phyloP scores from a whole-genome alignment of 2,113 vertebrate species.

The Bubo blakistoni region DNA sequence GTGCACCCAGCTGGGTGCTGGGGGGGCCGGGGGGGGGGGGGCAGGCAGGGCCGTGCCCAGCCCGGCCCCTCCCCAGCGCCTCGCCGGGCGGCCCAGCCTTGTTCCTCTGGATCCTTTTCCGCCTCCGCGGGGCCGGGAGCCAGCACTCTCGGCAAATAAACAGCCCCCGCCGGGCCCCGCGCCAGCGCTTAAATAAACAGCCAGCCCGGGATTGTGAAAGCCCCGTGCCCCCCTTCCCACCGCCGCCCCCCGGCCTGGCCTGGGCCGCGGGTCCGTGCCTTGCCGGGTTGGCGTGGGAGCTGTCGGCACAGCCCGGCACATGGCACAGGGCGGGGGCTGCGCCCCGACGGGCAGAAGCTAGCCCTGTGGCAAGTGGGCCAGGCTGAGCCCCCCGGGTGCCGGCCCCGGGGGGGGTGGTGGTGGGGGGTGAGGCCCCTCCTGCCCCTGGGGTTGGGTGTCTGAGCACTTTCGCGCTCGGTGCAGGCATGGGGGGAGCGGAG shows the following conservation, averaged over 20 bases:
- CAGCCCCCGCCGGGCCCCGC: constrained; percentile 54
- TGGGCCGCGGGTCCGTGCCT: not conserved
- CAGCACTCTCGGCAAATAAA: constrained; percentile 61
- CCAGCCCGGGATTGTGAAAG: constrained; percentile 46
- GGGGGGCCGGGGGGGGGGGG: not conserved
- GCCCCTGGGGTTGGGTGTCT: not conserved
- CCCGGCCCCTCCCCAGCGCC: constrained; percentile 48
- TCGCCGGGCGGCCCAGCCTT: constrained; percentile 62
- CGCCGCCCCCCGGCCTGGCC: not conserved
- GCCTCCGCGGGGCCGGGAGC: constrained; percentile 55
- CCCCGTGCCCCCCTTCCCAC: constrained; percentile 10
- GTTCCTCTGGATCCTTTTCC: constrained; percentile 65
- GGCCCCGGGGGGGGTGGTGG: not conserved
- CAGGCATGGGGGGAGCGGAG: not conserved
- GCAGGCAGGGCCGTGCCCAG: constrained; percentile 10
- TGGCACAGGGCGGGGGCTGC: not conserved
- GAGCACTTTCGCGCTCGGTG: not conserved
- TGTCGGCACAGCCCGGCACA: not conserved
- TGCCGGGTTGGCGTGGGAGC: not conserved
- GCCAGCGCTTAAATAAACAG: constrained; percentile 58
- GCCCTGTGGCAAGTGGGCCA: not conserved
- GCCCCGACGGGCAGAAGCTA: not conserved
- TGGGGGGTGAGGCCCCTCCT: not conserved
- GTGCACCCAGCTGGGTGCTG: not conserved
- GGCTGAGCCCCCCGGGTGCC: not conserved